Conservation (phyloP, 2,888 invertebrate species). For the Agrilus cyanescens region DNA sequence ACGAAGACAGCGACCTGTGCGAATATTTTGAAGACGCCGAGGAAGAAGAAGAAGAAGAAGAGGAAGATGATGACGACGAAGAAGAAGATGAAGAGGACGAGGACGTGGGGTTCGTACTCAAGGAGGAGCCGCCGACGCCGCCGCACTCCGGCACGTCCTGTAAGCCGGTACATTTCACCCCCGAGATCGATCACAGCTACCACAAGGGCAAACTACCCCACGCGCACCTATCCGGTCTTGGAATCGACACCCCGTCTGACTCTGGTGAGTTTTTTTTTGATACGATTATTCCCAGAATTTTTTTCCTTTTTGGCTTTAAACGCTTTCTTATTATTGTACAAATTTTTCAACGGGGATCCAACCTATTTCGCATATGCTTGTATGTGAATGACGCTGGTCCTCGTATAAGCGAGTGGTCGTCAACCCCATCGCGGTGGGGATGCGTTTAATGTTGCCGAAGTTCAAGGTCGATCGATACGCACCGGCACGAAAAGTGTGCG, state of each 20-base stretch:
- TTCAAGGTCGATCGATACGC: no score
- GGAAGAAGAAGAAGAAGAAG: conserved; percentile 24
- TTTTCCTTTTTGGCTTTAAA: no score
- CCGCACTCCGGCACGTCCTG: conserved; percentile 2
- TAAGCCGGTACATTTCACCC: conserved; percentile 15
- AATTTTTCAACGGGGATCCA: no score
- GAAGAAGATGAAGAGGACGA: conserved; percentile 14
- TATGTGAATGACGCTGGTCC: no score
- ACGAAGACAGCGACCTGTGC: conserved; percentile 27
- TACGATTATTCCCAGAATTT: no score
- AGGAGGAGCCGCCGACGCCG: conserved; percentile 11
- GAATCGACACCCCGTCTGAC: conserved; percentile 81
- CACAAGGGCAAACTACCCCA: conserved; percentile 44
- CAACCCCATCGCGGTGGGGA: no score
- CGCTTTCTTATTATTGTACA: no score
- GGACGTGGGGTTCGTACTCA: conserved; percentile 7
- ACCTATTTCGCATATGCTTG: no score
- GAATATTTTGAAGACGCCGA: conserved; percentile 28
- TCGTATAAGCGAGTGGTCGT: no score
- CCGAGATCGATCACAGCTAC: conserved; percentile 54
- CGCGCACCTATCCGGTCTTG: conserved; percentile 53
- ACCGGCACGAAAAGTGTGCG: no score
- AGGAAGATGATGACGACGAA: conserved; percentile 13
- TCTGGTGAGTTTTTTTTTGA: conserved; percentile 54
- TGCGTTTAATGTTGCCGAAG: no score